Evolutionary conservation across 2,113 vertebrate genomes (phyloP).

Genomic region (Gavia stellata): DNA sequence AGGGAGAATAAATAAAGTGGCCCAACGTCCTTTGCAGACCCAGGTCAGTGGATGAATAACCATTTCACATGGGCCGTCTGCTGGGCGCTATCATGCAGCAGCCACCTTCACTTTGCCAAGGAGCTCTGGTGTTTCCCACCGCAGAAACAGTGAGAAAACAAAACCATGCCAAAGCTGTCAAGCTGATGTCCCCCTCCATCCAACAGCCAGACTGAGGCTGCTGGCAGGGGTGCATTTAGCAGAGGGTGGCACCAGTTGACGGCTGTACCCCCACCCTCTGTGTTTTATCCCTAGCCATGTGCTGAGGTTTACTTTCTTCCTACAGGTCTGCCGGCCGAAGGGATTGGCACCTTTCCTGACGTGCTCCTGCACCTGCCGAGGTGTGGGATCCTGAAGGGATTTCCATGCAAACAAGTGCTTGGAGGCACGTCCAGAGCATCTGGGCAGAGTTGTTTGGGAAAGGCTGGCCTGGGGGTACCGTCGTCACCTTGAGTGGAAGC

Average conservation of each 20-base stretch:
- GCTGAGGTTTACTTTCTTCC: neutral
- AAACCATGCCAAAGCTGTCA: neutral
- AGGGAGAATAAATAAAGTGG: neutral
- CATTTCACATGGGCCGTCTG: accelerated
- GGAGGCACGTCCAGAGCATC: neutral
- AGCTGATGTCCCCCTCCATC: neutral
- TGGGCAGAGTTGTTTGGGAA: neutral
- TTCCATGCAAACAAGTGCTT: neutral
- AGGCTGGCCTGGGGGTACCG: accelerated
- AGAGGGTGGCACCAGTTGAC: neutral
- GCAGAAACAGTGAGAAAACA: neutral
- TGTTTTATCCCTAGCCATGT: neutral
- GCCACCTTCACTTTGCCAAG: neutral
- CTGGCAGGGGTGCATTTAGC: neutral
- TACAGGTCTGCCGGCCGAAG: neutral
- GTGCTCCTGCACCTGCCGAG: neutral
- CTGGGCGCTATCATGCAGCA: neutral
- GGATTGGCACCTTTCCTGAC: neutral
- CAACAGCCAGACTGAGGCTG: neutral
- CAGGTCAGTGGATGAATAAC: neutral
- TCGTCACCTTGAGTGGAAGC: neutral
- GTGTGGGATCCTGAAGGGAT: neutral
- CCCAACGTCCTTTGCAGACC: neutral
- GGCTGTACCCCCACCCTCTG: accelerated
- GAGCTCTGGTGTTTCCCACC: neutral